Evolutionary conservation across 2,113 vertebrate genomes (phyloP), one percentile per base, ranked within the genome.

Genomic region (Cryptotis parvus): DNA sequence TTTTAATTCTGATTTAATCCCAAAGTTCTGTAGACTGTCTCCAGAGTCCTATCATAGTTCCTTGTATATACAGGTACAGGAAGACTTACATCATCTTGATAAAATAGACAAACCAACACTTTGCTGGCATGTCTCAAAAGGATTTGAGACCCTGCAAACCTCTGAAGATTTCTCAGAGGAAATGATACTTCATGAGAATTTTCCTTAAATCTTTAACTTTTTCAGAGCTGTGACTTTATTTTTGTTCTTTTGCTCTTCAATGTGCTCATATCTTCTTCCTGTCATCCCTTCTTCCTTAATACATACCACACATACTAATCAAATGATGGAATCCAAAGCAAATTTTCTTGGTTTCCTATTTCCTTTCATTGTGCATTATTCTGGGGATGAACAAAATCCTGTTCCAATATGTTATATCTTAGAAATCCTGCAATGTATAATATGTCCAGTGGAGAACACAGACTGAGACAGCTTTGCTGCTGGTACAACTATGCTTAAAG

Each of bases 121-220:
- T 55, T 72, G n/a, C 39, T 27, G 27, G 14, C 2, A 11, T 52
- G 26, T 63, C 66, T 43, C 6, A 29, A 52, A 39, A n/a, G 6
- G 14, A 16, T 27, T 39, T 6, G 2, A 35, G 75, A 18, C 5
- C 66, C 9, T 0, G 4, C 27, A 33, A 20, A 20, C 12, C 33
- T 92, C 49, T 12, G 9, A 63, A 41, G 4, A n/a, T 77, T 24
- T 80, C 24, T 70, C 26, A 95, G 16, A 43, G 29, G 8, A 52
- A 72, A 24, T 49, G 10, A 39, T 39, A 12, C 9, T 39, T 78
- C 0, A 11, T n/a, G 29, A 39, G 26, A 55, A 74, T 15, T 43
- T 15, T 73, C 83, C 37, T n/a, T 24, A 29, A 27, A 73, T 27
- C 41, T 35, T 39, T 15, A 61, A 2, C 49, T 87, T 81, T n/a